phyloP scores from a whole-genome alignment of 2,797 vertebrate species.

The Hylomyscus alleni region DNA sequence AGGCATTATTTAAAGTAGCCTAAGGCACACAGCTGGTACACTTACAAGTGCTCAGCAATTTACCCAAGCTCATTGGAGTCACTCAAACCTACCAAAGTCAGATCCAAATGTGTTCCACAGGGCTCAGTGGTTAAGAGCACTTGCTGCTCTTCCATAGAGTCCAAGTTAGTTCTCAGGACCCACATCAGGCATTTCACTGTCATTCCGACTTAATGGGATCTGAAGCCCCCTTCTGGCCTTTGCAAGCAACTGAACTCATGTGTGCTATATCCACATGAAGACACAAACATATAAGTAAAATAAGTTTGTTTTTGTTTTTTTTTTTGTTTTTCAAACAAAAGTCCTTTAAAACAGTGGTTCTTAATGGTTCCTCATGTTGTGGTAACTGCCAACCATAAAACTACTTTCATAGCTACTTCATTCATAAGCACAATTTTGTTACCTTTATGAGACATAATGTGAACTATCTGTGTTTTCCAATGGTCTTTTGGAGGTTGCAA shows the following conservation, averaged over 20 bases:
- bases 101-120: too few species aligned
- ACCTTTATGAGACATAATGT: neutral
- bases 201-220: neutral
- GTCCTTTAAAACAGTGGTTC: neutral
- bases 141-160: neutral
- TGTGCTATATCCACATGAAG: neutral
- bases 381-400: neutral
- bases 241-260: neutral
- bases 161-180: neutral
- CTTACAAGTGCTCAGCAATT: neutral
- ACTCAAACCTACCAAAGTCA: neutral
- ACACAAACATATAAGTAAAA: neutral
- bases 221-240: neutral
- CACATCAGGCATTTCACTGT: neutral
- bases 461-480: neutral
- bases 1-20: neutral
- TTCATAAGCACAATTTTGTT: neutral
- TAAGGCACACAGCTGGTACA: neutral
- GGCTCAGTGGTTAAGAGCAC: neutral
- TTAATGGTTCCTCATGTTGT: neutral
- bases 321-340: neutral
- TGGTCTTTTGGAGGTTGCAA: neutral
- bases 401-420: neutral
- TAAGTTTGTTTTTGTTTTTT: neutral
- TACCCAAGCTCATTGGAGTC: neutral